Conservation (phyloP, 2,797 vertebrate genomes). For the Psittacula echo region DNA sequence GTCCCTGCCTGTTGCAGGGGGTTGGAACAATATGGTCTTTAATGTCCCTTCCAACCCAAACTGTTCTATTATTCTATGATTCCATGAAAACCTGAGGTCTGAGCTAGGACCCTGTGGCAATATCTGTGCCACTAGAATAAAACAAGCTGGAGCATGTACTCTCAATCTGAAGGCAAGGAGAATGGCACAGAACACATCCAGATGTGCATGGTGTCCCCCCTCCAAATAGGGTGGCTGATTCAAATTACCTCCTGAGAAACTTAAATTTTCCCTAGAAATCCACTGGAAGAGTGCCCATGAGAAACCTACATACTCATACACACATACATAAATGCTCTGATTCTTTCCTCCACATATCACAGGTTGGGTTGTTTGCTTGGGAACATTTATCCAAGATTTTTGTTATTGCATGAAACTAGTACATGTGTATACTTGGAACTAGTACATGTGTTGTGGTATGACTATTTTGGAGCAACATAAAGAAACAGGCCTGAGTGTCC, state of each 20-base stretch:
- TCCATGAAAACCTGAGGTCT: neutral
- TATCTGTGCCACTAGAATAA: neutral
- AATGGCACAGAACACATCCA: neutral
- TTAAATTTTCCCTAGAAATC: neutral
- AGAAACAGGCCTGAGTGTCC: neutral
- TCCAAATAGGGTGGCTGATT: neutral
- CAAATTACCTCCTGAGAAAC: neutral
- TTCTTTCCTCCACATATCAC: neutral
- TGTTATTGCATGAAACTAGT: neutral
- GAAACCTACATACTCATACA: neutral
- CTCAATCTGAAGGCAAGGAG: neutral
- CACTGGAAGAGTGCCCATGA: neutral
- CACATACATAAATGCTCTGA: fast-evolving
- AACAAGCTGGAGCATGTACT: neutral
- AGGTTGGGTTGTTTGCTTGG: neutral
- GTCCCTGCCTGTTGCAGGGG: neutral
- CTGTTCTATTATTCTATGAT: neutral
- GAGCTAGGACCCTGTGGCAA: neutral
- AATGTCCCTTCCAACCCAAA: neutral
- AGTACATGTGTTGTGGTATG: neutral
- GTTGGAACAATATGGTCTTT: neutral
- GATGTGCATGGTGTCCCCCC: neutral
- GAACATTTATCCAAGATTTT: neutral
- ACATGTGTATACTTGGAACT: neutral
- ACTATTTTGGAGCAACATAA: neutral